phyloP scores from a whole-genome alignment of 2,113 vertebrate species.

The Lamprotornis superbus region DNA sequence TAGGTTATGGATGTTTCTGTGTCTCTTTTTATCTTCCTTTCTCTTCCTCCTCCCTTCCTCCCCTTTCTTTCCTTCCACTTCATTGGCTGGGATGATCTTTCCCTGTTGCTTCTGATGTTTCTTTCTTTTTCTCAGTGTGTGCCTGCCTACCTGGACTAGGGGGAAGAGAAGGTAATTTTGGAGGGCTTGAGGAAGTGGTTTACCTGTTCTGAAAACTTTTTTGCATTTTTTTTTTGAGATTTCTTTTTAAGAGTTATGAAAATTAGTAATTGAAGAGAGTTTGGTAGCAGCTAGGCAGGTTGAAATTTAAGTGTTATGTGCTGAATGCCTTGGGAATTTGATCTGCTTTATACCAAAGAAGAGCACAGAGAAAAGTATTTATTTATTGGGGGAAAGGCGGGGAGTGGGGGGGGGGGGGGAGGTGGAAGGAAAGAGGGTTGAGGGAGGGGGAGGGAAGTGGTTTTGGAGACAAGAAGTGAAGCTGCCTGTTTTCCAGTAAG shows the following conservation, averaged over 20 bases:
- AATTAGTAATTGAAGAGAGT: constrained; percentile 72
- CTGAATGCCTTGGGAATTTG: constrained; percentile 75
- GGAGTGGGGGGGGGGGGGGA: neutral
- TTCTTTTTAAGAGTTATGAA: constrained; percentile 52
- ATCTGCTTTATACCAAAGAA: constrained; percentile 76
- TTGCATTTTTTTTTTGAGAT: neutral
- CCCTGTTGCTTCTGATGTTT: constrained; percentile 67
- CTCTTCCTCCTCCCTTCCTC: constrained; percentile 63
- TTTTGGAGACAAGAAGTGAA: constrained; percentile 85
- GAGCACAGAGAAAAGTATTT: constrained; percentile 74
- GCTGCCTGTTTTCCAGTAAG: constrained; percentile 88
- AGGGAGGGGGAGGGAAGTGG: constrained; percentile 79
- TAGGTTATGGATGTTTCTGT: constrained; percentile 68
- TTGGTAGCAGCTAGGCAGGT: constrained; percentile 72
- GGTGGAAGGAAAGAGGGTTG: constrained; percentile 44
- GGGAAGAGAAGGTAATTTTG: constrained; percentile 75
- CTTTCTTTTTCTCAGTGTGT: constrained; percentile 68
- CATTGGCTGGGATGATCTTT: constrained; percentile 73
- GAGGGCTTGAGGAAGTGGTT: constrained; percentile 62
- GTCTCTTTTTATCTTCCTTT: constrained; percentile 58
- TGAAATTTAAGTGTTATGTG: constrained; percentile 77
- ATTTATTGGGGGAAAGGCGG: constrained; percentile 28
- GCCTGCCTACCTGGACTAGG: constrained; percentile 76
- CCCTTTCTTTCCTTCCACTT: constrained; percentile 71
- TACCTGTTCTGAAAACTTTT: constrained; percentile 51